These are phyloP conservation scores for Ryuthela nishihirai DNA, from an alignment of 2,888 invertebrate genomes.

Conservation along the genomic window DNA sequence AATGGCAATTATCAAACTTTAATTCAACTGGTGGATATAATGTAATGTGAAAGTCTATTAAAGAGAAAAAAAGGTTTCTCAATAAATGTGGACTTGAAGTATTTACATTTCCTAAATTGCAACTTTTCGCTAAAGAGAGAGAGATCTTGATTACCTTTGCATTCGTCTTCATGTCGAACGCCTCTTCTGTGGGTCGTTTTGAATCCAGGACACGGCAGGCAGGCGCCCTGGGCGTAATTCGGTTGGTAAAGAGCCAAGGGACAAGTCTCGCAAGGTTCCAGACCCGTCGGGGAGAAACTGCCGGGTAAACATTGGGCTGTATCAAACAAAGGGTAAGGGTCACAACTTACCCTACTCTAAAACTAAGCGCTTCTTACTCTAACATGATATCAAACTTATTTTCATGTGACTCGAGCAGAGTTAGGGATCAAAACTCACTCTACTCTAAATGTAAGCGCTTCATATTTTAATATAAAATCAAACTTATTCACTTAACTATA, in stretches of 20 bases:
- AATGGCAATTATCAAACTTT: background rate
- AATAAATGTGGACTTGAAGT: too few species aligned
- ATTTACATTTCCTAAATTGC: background rate
- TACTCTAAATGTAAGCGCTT: background rate
- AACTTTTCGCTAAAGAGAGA: background rate
- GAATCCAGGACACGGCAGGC: constrained; percentile 49
- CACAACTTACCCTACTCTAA: too few species aligned
- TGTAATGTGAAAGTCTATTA: too few species aligned
- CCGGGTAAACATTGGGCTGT: constrained; percentile 54
- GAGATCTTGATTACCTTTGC: constrained; percentile 55
- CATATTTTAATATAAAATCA: too few species aligned
- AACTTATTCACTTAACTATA: too few species aligned
- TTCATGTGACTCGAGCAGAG: background rate
- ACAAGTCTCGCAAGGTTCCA: constrained; percentile 54
- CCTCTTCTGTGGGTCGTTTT: constrained; percentile 52
- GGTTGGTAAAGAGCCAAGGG: constrained; percentile 50
- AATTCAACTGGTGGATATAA: background rate
- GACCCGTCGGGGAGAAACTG: constrained; percentile 50
- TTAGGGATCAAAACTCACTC: background rate
- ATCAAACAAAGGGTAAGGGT: constrained; percentile 1
- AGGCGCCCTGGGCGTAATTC: constrained; percentile 48
- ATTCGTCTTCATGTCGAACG: constrained; percentile 52
- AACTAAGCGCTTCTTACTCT: too few species aligned
- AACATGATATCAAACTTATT: background rate
- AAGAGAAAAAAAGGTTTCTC: too few species aligned